Percentiles rank a stretch among this genome's conserved stretches.
Conservation (phyloP, 2,113 vertebrate species). For the Telmatochromis sp. region DNA sequence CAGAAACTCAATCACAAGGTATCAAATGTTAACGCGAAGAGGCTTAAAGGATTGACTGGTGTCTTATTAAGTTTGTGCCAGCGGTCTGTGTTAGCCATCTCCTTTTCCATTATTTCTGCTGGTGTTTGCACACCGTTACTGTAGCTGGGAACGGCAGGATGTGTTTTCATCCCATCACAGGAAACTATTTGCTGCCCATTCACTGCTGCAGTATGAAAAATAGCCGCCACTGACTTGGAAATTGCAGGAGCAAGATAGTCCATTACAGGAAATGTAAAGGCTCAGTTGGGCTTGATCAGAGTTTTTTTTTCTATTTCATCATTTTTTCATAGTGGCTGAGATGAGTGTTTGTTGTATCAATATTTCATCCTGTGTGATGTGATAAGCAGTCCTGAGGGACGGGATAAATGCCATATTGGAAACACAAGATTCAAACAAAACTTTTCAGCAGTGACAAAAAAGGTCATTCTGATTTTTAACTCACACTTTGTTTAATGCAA, state of each 20-base stretch:
- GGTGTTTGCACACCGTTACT: neutral
- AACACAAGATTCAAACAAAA: neutral
- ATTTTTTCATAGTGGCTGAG: neutral
- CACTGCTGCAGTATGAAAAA: neutral
- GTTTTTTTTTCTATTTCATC: neutral
- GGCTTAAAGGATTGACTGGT: neutral
- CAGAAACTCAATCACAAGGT: neutral
- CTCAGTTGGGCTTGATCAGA: neutral
- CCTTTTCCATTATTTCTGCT: neutral
- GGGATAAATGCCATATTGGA: neutral
- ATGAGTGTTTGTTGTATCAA: neutral
- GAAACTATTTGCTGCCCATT: neutral
- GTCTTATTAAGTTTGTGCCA: slow-evolving; percentile 1
- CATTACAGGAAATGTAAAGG: neutral
- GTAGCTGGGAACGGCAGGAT: neutral
- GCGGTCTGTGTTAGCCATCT: neutral
- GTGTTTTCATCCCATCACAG: neutral
- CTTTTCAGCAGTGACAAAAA: neutral
- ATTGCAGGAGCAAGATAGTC: neutral
- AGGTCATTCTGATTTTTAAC: neutral
- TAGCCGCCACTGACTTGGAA: neutral
- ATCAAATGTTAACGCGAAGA: slow-evolving; percentile 1
- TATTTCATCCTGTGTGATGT: neutral
- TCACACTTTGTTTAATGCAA: neutral
- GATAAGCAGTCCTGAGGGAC: neutral